A percentile compares a stretch with the other conserved stretches of the same genome.
Evolutionary conservation across 2,888 invertebrate genomes (phyloP).

Genomic region (Myathropa florea): DNA sequence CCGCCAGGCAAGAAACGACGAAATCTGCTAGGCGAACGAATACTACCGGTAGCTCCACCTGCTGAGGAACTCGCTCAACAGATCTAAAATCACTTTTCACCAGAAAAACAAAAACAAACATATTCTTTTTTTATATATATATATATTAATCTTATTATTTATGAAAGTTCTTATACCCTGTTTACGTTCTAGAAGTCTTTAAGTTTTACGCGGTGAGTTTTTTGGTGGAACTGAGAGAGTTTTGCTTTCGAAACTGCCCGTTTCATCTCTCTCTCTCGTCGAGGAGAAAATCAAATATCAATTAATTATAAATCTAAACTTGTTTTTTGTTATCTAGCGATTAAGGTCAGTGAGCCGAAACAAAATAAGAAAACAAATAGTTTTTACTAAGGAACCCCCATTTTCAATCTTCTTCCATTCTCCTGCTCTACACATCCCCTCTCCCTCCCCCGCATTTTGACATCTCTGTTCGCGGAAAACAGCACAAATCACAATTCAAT

Average conservation of each 20-base stretch:
- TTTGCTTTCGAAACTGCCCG: slow-evolving; percentile 55
- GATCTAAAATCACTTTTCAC: slow-evolving; percentile 21
- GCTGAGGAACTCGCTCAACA: slow-evolving; percentile 53
- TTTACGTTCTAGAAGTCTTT: slow-evolving; percentile 40
- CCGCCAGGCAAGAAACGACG: slow-evolving; percentile 59
- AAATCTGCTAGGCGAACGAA: slow-evolving; percentile 12
- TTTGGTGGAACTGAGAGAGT: slow-evolving; percentile 55
- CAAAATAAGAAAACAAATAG: neutral
- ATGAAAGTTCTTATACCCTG: slow-evolving; percentile 60
- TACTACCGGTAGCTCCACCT: slow-evolving; percentile 30
- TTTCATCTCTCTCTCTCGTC: slow-evolving; percentile 19
- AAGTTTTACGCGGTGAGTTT: slow-evolving; percentile 46
- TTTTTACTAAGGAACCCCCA: slow-evolving; percentile 17
- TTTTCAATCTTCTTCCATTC: neutral
- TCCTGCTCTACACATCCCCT: neutral
- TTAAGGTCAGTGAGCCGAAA: slow-evolving; percentile 29
- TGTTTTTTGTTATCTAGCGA: slow-evolving; percentile 32
- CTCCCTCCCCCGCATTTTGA: neutral
- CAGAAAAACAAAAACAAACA: neutral
- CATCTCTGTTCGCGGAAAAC: slow-evolving; percentile 19
- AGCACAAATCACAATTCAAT: slow-evolving; percentile 52
- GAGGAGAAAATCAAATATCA: slow-evolving; percentile 44
- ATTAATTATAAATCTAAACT: slow-evolving; percentile 28
- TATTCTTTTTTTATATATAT: slow-evolving; percentile 33
- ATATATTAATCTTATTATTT: slow-evolving; percentile 65